phyloP scores from a whole-genome alignment of 2,888 invertebrate genomes.

The Lithosia quadra region DNA sequence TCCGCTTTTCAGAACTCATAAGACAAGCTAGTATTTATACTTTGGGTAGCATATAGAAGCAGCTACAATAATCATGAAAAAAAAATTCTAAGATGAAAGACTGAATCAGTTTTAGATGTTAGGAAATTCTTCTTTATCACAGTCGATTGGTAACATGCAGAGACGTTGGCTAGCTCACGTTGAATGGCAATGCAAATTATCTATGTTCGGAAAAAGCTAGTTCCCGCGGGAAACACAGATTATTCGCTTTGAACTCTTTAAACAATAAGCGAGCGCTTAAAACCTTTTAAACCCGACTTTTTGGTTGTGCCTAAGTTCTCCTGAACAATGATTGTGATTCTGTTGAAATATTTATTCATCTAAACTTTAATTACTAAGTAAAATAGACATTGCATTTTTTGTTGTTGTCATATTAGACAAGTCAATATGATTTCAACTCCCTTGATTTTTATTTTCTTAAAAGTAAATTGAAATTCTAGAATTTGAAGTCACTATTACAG shows the following conservation, averaged over 20 bases:
- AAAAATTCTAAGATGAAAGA: background rate
- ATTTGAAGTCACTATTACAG: too few relatives aligned
- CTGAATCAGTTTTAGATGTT: background rate
- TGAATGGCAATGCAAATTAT: background rate
- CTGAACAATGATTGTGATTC: background rate
- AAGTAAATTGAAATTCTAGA: too few relatives aligned
- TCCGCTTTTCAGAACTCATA: too few relatives aligned
- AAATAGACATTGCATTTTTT: too few relatives aligned
- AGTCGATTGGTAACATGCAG: background rate
- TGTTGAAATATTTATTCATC: background rate
- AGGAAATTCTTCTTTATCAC: background rate
- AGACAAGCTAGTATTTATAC: too few relatives aligned
- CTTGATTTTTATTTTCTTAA: too few relatives aligned
- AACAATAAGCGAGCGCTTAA: background rate
- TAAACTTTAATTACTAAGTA: background rate
- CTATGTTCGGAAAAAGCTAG: background rate
- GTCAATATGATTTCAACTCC: too few relatives aligned
- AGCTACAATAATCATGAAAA: too few relatives aligned
- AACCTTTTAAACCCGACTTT: background rate
- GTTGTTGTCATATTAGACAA: too few relatives aligned
- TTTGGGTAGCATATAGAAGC: too few relatives aligned
- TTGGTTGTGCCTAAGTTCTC: background rate
- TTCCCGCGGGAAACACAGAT: background rate
- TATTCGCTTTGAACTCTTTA: slow-evolving; percentile 4
- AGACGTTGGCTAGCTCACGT: background rate